Evolutionary conservation across 2,797 vertebrate genomes (phyloP).

Genomic region (Enteromius unitaeniatus): DNA sequence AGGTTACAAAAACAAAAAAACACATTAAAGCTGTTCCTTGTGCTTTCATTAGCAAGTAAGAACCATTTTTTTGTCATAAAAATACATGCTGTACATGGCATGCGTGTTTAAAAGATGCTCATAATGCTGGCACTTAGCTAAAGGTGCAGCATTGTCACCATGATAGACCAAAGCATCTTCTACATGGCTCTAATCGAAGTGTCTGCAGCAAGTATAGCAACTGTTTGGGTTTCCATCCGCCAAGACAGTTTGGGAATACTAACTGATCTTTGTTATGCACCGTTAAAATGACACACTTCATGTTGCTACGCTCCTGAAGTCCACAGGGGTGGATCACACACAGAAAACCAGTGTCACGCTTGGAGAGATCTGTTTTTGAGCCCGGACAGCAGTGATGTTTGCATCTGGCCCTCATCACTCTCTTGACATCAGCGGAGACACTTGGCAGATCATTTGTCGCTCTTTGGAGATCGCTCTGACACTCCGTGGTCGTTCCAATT

Average conservation of each 20-base stretch:
- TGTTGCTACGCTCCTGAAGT: neutral
- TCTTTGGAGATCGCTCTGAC: slow-evolving; percentile 16
- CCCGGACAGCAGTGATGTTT: slow-evolving; percentile 18
- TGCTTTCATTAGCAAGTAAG: slow-evolving; percentile 34
- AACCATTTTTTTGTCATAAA: slow-evolving; percentile 18
- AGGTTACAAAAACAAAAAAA: neutral
- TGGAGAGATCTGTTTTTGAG: neutral
- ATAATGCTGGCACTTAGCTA: slow-evolving; percentile 32
- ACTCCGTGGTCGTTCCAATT: slow-evolving; percentile 21
- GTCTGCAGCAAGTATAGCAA: neutral
- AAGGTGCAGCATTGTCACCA: slow-evolving; percentile 13
- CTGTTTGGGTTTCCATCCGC: neutral
- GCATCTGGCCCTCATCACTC: slow-evolving; percentile 21
- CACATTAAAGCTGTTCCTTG: slow-evolving; percentile 22
- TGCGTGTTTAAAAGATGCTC: slow-evolving; percentile 38
- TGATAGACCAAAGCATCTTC: slow-evolving; percentile 4
- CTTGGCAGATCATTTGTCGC: slow-evolving; percentile 11
- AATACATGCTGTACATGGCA: slow-evolving; percentile 18
- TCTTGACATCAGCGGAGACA: neutral
- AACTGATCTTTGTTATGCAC: neutral
- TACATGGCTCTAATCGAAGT: slow-evolving; percentile 12
- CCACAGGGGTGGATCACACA: neutral
- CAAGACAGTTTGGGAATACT: neutral
- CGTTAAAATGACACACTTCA: neutral
- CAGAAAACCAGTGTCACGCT: neutral